phyloP scores from a whole-genome alignment of 2,888 invertebrate species.

The Lordiphosa fenestrarum region DNA sequence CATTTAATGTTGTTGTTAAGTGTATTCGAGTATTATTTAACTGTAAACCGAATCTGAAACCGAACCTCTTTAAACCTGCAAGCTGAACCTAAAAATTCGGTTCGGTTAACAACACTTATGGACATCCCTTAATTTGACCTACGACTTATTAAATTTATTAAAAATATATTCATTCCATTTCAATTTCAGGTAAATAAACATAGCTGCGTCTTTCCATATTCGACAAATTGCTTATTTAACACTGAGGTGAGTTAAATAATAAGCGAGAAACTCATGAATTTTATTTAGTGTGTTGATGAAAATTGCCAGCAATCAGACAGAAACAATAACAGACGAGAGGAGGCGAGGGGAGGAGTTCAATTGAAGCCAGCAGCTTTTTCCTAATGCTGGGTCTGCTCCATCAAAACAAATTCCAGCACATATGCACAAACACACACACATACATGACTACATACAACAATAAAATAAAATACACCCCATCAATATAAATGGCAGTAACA shows the following conservation, averaged over 20 bases:
- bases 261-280: slow-evolving; percentile 38
- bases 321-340: slow-evolving; percentile 53
- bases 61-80: too few species aligned
- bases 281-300: slow-evolving; percentile 57
- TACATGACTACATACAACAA: slow-evolving; percentile 18
- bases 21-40: too few species aligned
- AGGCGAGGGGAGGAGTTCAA: slow-evolving; percentile 17
- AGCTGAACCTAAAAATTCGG: too few species aligned
- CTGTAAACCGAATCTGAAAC: too few species aligned
- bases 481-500: slow-evolving; percentile 64
- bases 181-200: slow-evolving; percentile 20
- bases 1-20: too few species aligned
- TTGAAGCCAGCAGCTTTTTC: slow-evolving; percentile 46
- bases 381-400: slow-evolving; percentile 31
- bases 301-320: slow-evolving; percentile 71
- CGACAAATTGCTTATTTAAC: slow-evolving; percentile 35
- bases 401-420: slow-evolving; percentile 3
- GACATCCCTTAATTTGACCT: too few species aligned
- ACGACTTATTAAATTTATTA: background rate
- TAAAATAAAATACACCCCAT: slow-evolving; percentile 73
- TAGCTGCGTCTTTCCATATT: slow-evolving; percentile 1
- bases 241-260: slow-evolving; percentile 43
- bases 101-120: too few species aligned
- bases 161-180: background rate
- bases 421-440: slow-evolving; percentile 1